Conservation (phyloP, 2,113 vertebrate species). For the Rhabdornis inornatus region DNA sequence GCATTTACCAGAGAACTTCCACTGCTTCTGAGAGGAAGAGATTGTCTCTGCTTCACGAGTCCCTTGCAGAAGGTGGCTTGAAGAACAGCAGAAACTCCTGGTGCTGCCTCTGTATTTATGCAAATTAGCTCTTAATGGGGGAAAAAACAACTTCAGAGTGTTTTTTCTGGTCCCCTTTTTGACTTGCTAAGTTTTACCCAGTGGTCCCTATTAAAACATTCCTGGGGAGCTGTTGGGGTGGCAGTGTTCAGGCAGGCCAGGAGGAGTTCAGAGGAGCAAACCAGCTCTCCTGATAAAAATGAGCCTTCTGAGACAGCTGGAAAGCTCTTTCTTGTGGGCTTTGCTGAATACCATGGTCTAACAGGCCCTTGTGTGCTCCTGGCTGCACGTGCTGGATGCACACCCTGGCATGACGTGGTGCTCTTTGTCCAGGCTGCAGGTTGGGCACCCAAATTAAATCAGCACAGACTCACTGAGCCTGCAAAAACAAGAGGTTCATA, state of each 20-base stretch:
- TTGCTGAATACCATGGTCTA: neutral
- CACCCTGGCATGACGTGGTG: neutral
- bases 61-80: neutral
- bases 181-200: neutral
- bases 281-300: neutral
- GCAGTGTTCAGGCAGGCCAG: neutral
- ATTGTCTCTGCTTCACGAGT: neutral
- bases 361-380: neutral
- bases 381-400: neutral
- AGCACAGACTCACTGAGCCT: neutral
- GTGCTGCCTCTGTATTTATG: neutral
- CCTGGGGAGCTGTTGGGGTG: neutral
- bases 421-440: neutral
- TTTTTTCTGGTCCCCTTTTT: neutral
- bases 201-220: neutral
- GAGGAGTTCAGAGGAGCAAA: neutral
- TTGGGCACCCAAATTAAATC: neutral
- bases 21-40: neutral
- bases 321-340: constrained; percentile 19
- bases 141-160: neutral
- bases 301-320: neutral
- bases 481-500: neutral
- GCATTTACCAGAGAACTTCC: neutral
- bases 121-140: neutral
- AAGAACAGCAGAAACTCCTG: neutral